Evolutionary conservation across 2,113 vertebrate species (phyloP).

Genomic region (Muntiacus muntjak): DNA sequence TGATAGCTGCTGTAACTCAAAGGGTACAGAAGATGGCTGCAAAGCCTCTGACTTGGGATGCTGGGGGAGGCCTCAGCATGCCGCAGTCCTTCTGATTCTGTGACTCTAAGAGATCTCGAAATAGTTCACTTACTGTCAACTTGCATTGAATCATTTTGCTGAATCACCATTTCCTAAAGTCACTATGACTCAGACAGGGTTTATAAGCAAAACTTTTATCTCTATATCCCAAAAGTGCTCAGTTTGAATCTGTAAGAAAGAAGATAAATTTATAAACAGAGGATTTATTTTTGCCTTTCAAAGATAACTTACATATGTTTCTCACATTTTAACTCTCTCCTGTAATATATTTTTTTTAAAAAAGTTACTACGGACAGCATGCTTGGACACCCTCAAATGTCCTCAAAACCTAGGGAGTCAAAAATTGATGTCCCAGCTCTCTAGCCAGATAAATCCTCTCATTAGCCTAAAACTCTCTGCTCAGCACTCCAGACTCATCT

Average conservation of each 20-base stretch:
- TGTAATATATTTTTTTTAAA: neutral
- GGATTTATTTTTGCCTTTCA: neutral
- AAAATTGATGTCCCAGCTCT: neutral
- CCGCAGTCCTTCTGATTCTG: neutral
- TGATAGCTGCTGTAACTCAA: neutral
- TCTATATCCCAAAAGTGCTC: neutral
- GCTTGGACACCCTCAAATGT: neutral
- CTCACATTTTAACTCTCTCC: neutral
- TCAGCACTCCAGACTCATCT: neutral
- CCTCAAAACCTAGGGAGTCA: neutral
- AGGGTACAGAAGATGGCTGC: neutral
- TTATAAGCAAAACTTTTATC: neutral
- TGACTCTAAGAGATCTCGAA: neutral
- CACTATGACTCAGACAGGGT: neutral
- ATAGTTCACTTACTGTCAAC: neutral
- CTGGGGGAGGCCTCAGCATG: neutral
- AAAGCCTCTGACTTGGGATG: neutral
- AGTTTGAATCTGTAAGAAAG: constrained; percentile 26
- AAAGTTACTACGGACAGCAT: neutral
- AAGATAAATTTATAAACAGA: neutral
- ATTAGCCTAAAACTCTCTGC: neutral
- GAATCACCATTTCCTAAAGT: neutral
- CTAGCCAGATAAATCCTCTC: neutral
- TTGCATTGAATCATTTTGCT: neutral
- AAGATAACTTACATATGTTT: neutral